phyloP scores from a whole-genome alignment of 2,113 vertebrate genomes.

The Pithys albifrons region DNA sequence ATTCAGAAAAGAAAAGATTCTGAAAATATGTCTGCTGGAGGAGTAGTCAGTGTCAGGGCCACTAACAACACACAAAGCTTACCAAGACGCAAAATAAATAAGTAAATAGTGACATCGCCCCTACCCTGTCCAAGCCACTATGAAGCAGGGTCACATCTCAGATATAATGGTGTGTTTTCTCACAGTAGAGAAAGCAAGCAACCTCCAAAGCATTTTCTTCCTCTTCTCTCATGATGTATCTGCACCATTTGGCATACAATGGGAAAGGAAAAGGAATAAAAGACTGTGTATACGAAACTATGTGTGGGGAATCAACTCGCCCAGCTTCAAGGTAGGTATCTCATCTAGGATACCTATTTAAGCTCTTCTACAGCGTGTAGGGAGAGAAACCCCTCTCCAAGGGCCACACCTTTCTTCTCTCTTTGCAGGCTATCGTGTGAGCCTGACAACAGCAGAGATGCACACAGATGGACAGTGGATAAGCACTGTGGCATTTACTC shows the following conservation, averaged over 20 bases:
- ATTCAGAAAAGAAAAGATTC: slow-evolving; percentile 37
- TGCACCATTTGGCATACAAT: background rate
- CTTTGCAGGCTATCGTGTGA: background rate
- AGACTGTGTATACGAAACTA: background rate
- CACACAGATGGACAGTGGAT: background rate
- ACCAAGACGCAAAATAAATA: slow-evolving; percentile 58
- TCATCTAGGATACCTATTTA: background rate
- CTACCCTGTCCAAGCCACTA: background rate
- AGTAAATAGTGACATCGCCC: slow-evolving; percentile 7
- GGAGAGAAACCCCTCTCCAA: background rate
- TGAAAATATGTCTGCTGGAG: slow-evolving; percentile 22
- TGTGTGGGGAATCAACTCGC: background rate
- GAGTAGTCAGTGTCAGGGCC: slow-evolving; percentile 24
- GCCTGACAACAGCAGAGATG: background rate
- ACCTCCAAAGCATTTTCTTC: background rate
- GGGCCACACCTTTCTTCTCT: background rate
- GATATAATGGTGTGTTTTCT: background rate
- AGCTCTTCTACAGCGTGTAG: background rate
- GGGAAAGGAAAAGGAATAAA: background rate
- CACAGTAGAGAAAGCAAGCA: background rate
- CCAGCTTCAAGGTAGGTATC: background rate
- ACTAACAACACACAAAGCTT: slow-evolving; percentile 42
- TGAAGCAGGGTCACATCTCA: background rate
- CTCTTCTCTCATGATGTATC: background rate
- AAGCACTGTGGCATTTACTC: background rate